Percentiles rank a stretch among this genome's conserved stretches.
Evolutionary conservation across 2,888 invertebrate genomes (phyloP).

Genomic region (Calliopum simillimum): DNA sequence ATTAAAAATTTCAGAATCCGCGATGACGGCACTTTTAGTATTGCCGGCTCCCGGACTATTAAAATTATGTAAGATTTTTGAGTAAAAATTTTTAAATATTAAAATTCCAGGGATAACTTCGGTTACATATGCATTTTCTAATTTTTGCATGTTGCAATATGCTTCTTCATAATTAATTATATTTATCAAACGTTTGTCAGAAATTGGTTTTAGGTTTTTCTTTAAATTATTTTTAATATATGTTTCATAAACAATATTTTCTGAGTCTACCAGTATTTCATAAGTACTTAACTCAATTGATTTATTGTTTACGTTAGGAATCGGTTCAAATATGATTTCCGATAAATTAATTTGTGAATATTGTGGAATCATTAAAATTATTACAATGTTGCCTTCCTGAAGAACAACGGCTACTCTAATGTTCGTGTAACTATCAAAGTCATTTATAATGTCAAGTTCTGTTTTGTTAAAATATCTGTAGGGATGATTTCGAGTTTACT

Average conservation of each 20-base stretch:
- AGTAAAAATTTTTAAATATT: constrained; percentile 36
- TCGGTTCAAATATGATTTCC: constrained; percentile 37
- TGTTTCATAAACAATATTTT: constrained; percentile 31
- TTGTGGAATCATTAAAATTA: constrained; percentile 34
- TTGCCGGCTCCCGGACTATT: no score
- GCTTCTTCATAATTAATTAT: constrained; percentile 36
- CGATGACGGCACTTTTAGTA: no score
- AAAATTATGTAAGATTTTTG: constrained; percentile 34
- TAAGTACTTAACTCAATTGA: constrained; percentile 28
- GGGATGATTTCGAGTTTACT: constrained; percentile 43
- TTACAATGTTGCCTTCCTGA: constrained; percentile 36
- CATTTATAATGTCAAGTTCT: constrained; percentile 39
- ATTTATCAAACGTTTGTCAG: constrained; percentile 30
- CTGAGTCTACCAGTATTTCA: constrained; percentile 35
- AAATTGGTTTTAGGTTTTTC: constrained; percentile 33
- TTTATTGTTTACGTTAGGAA: constrained; percentile 37
- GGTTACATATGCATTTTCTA: constrained; percentile 21
- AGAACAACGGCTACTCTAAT: constrained; percentile 38
- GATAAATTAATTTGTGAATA: constrained; percentile 32
- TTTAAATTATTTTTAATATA: constrained; percentile 32
- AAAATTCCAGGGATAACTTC: constrained; percentile 38
- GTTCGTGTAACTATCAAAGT: constrained; percentile 40
- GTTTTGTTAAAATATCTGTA: constrained; percentile 39
- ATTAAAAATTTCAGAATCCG: no score
- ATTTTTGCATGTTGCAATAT: constrained; percentile 31